phyloP scores from a whole-genome alignment of 1,140 invertebrate species.

The Goniozus legneri region DNA sequence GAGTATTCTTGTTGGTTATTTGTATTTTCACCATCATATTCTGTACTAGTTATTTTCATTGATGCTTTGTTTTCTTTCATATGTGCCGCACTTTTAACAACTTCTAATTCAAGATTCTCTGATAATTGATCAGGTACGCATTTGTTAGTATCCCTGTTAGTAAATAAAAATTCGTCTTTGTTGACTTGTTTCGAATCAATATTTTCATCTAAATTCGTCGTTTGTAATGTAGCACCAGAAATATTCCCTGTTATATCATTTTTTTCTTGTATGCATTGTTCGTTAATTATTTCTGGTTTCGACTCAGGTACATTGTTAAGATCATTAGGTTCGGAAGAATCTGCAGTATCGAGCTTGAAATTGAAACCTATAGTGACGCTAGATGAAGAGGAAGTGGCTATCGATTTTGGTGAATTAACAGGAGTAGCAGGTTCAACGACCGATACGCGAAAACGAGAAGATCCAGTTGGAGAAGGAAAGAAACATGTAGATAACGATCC shows the following conservation, averaged over 20 bases:
- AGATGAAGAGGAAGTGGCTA: constrained; percentile 20
- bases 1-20: neutral
- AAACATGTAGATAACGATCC: constrained; percentile 29
- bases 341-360: constrained; percentile 13
- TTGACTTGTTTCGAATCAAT: neutral
- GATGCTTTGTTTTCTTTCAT: neutral
- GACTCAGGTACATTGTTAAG: constrained; percentile 17
- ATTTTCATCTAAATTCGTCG: too few relatives aligned
- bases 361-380: constrained; percentile 26
- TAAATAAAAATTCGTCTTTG: neutral
- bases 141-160: neutral
- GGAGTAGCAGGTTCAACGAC: constrained; percentile 24
- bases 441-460: constrained; percentile 37
- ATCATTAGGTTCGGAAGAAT: constrained; percentile 24
- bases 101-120: neutral
- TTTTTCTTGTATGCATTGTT: neutral
- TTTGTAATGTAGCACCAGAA: too few relatives aligned
- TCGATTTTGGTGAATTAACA: constrained; percentile 12
- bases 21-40: neutral
- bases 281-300: neutral
- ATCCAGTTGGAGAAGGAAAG: constrained; percentile 14
- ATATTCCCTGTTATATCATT: neutral
- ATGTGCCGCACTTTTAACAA: neutral
- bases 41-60: neutral
- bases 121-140: neutral